phyloP scores from a whole-genome alignment of 2,113 vertebrate genomes.

The Leptodactylus fuscus region DNA sequence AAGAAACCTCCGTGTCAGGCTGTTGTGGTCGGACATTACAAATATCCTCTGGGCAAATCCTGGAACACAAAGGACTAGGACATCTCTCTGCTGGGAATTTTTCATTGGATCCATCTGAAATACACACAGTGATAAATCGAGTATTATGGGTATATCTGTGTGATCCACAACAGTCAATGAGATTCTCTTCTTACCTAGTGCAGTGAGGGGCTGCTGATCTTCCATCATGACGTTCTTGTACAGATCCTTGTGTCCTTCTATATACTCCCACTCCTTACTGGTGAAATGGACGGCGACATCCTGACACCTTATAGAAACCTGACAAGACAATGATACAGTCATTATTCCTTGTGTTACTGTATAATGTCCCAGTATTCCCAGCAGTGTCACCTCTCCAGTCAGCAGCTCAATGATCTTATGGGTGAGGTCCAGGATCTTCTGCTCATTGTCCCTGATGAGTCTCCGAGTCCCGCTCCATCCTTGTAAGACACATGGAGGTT shows the following conservation, averaged over 20 bases:
- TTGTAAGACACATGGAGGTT: not conserved
- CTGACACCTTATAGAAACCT: not conserved
- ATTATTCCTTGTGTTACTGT: not conserved
- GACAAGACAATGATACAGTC: not conserved
- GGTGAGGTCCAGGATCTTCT: not conserved
- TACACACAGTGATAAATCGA: not conserved
- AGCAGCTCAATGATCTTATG: not conserved
- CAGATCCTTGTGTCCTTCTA: not conserved
- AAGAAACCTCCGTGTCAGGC: not conserved
- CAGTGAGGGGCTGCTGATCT: not conserved
- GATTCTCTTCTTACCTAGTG: not conserved
- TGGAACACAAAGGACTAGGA: not conserved
- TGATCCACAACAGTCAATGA: no score
- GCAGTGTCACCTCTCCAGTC: slow-evolving; percentile 5
- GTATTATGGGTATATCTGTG: no score
- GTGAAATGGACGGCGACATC: no score
- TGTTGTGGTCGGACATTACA: not conserved
- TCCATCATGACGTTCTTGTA: not conserved
- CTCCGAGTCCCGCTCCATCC: not conserved
- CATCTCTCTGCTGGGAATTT: not conserved
- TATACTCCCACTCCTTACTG: not conserved
- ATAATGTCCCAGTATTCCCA: no score
- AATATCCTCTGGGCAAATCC: not conserved
- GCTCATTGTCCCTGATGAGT: not conserved
- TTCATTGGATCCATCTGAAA: slow-evolving; percentile 3